Evolutionary conservation across 2,888 invertebrate genomes (phyloP).

Genomic region (Embidobia sp.): DNA sequence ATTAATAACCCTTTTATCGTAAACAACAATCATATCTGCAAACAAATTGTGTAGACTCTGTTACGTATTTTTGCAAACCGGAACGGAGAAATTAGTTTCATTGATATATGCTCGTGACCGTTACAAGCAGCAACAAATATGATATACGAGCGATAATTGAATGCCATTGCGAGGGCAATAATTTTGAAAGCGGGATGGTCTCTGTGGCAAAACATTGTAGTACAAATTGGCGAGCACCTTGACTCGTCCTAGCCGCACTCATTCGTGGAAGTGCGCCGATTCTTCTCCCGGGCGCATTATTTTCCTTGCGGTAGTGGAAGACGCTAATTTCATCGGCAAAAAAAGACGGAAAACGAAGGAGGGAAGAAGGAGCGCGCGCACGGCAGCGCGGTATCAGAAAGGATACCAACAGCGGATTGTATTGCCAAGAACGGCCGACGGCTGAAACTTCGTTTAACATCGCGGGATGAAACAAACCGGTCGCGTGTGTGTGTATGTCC

Average conservation of each 20-base stretch:
- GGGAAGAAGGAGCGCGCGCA: conserved; percentile 35
- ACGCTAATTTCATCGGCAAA: conserved; percentile 58
- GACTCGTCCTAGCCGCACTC: conserved; percentile 23
- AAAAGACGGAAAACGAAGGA: conserved; percentile 23
- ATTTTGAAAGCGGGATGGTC: conserved; percentile 23
- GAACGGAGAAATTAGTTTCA: conserved; percentile 25
- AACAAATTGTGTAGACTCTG: background rate
- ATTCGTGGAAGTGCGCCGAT: conserved; percentile 50
- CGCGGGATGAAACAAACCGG: conserved; percentile 79
- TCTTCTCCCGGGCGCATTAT: conserved; percentile 61
- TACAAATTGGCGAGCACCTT: conserved; percentile 59
- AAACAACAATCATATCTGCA: background rate
- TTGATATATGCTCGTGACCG: conserved; percentile 30
- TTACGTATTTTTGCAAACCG: background rate
- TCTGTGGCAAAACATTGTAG: conserved; percentile 48
- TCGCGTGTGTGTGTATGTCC: conserved; percentile 76
- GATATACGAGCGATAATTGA: conserved; percentile 50
- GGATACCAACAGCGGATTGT: conserved; percentile 60
- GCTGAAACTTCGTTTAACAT: conserved; percentile 78
- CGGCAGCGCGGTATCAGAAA: conserved; percentile 64
- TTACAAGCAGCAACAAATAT: conserved; percentile 37
- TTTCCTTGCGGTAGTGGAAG: conserved; percentile 54
- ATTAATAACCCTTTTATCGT: too few relatives aligned
- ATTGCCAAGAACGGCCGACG: conserved; percentile 67
- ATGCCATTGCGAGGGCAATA: conserved; percentile 37